Percentiles rank a stretch among this genome's conserved stretches.
Evolutionary conservation across 2,113 vertebrate genomes (phyloP).

Genomic region (Shinisaurus crocodilurus): DNA sequence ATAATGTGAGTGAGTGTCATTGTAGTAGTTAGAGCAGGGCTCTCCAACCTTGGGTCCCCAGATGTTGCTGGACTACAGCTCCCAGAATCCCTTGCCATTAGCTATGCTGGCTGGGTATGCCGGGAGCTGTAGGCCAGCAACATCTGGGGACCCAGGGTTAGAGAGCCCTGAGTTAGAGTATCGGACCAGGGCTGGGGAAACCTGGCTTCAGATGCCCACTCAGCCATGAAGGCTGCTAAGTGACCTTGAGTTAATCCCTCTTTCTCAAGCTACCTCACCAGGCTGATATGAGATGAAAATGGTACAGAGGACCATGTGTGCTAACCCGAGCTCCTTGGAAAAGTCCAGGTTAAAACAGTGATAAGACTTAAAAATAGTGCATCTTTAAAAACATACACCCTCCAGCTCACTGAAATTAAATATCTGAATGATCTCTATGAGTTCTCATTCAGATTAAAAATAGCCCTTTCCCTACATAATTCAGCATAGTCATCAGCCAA

Average conservation of each 20-base stretch:
- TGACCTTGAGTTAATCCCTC: background rate
- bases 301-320: background rate
- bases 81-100: too few relatives aligned
- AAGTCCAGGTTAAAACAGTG: background rate
- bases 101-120: too few relatives aligned
- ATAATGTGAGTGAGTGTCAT: background rate
- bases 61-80: too few relatives aligned
- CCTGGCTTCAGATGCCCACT: background rate
- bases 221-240: background rate
- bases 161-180: too few relatives aligned
- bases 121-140: too few relatives aligned
- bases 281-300: background rate
- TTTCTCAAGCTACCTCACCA: too few relatives aligned
- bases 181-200: background rate
- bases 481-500: background rate
- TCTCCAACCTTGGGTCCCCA: too few relatives aligned
- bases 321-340: background rate
- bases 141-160: too few relatives aligned
- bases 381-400: background rate
- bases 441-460: background rate
- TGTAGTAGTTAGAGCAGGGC: too few relatives aligned
- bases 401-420: background rate
- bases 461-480: background rate
- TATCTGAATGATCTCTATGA: background rate
- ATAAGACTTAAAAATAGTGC: background rate